phyloP scores from a whole-genome alignment of 23 tunicate species.

The Diplosoma virens region DNA sequence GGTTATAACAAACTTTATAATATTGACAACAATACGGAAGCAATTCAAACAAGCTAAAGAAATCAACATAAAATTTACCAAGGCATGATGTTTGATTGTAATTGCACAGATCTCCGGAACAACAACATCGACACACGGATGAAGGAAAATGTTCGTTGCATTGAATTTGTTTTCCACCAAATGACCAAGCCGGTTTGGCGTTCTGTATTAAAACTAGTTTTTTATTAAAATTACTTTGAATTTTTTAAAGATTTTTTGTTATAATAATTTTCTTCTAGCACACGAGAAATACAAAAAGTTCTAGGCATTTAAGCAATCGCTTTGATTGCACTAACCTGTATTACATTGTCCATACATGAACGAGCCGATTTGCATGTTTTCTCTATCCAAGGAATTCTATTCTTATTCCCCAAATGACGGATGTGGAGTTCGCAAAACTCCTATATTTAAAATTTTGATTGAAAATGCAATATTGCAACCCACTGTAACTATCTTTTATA shows the following conservation, averaged over 20 bases:
- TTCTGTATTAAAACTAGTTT: background rate
- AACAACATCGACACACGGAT: constrained; percentile 45
- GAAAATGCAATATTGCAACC: too few relatives aligned
- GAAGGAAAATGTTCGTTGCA: constrained; percentile 36
- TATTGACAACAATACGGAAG: too few relatives aligned
- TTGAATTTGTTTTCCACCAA: constrained; percentile 19
- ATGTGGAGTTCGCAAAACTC: background rate
- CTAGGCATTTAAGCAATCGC: too few relatives aligned
- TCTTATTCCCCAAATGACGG: background rate
- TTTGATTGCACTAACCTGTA: too few relatives aligned
- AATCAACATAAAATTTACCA: constrained; percentile 1
- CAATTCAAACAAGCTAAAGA: too few relatives aligned
- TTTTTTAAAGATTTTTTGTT: background rate
- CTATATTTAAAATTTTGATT: background rate
- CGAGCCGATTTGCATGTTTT: background rate
- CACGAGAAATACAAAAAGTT: too few relatives aligned
- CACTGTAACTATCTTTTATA: too few relatives aligned
- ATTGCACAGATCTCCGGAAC: constrained; percentile 30
- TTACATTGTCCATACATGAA: background rate
- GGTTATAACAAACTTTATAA: too few relatives aligned
- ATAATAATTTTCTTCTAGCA: background rate
- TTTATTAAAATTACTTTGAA: background rate
- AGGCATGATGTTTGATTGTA: background rate
- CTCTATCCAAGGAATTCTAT: constrained; percentile 9
- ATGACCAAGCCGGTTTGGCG: constrained; percentile 10